Base-by-base conservation (phyloP, 2,797 vertebrate species). In the Pipistrellus pygmaeus region DNA sequence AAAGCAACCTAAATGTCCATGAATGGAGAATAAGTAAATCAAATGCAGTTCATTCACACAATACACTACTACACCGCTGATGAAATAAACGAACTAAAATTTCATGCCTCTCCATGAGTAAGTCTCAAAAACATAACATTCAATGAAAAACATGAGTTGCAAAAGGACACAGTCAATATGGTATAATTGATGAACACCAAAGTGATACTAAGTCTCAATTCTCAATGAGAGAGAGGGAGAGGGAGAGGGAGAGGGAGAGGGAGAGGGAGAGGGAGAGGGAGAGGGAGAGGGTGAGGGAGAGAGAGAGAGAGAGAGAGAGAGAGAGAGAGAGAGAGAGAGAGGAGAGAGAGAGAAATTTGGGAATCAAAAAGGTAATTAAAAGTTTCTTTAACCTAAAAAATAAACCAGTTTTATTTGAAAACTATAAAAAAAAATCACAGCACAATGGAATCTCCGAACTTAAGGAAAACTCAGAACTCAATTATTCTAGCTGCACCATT, bases 21-120 rank as follows among this genome's bases (percentile, higher is more conserved):
- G n/a, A 94, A 73, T 8, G 44, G 35, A 92, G 53, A 85, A 77
- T 69, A 77, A 95, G 77, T 51, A 51, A 86, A 88, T 46, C 77
- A 60, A 25, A 9, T 5, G 27, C 20, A 68, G 18, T 75, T 83
- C 64, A 62, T 55, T 66, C 21, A 30, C 27, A 93, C 35, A 71
- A 11, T 80, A 48, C 73, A 35, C 35, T 48, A 25, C 32, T 20
- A 5, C 23, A 21, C 5, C 46, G 35, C 27, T 92, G 21, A n/a
- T 73, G 75, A 90, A 93, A 86, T 62, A 88, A 85, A 85, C 12
- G 48, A 64, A 23, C n/a, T 5, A 71, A 82, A 76, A 32, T 15
- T 46, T 46, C 32, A 6, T 15, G 12, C 23, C 57, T 41, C 7
- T 0, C 51, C 3, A 38, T 35, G 55, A 20, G 51, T 62, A 83